Base-by-base conservation (phyloP, 2,888 invertebrate species). In the Disparrhopalites patrizii region DNA sequence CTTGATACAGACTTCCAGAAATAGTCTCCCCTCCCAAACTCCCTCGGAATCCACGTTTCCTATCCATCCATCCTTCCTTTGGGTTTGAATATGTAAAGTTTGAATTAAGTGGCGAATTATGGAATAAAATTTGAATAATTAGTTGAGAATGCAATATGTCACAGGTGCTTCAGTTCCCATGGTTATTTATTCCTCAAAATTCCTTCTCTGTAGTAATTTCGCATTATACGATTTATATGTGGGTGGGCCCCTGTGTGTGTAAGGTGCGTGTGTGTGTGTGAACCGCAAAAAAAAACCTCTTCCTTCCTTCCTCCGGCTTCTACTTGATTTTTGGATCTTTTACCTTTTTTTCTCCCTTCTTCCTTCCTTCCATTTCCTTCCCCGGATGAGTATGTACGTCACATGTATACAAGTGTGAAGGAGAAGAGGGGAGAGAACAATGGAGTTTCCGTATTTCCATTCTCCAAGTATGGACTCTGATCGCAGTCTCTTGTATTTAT, bases 61-160 rank as follows among this genome's bases (percentile, higher is more conserved):
- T 55, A 33, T 55, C 33, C 36, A 54, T 54, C 30, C 54, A 54
- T 54, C 54, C 30, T 36, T 55, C 31, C 31, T 30, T 20, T 55
- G 13, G 43, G 54, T 31, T 55, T 20, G 31, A 55, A 55, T 58
- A 43, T 58, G 43, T 43, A 43, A 43, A 28, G 58, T 58, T 58
- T 58, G 58, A 58, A 58, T 58, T 58, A 58, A 58, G 43, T 43
- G 58, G 58, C 40, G 50, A 68, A 67, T 72, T 70, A 67, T 70
- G 70, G 70, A 68, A 70, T 72, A 68, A 56, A 60, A 69, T 70
- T 72, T 72, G 66, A 70, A 70, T 70, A 69, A 68, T 72, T 71
- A 66, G 63, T 66, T 60, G 61, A 65, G 63, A 64, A 67, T 66
- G 61, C 64, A 68, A 67, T 70, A 69, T 72, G 69, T 72, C 69